phyloP scores from a whole-genome alignment of 1,140 invertebrate genomes.

The Calliopsis andreniformis region DNA sequence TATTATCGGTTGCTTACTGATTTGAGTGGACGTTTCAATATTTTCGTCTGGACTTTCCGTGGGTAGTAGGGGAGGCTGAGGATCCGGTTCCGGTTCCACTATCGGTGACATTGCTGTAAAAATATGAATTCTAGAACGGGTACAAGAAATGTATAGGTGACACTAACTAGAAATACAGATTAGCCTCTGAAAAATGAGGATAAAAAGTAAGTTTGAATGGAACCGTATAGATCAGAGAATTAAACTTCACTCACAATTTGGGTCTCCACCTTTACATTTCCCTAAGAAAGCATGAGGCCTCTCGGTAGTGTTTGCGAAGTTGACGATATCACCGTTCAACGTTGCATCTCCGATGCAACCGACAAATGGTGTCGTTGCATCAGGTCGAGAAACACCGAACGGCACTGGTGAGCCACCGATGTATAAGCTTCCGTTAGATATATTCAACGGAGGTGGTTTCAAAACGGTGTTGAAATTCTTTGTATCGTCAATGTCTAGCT shows the following conservation, averaged over 20 bases:
- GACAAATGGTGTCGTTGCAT: conserved; percentile 83
- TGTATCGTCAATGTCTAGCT: conserved; percentile 93
- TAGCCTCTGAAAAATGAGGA: too few relatives aligned
- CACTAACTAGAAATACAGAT: too few relatives aligned
- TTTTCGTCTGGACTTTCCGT: conserved; percentile 61
- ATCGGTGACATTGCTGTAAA: conserved; percentile 41
- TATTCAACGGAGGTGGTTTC: conserved; percentile 83
- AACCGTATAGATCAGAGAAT: too few relatives aligned
- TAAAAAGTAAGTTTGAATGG: not conserved
- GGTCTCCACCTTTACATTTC: conserved; percentile 81
- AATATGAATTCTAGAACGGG: too few relatives aligned
- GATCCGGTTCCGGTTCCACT: conserved; percentile 45
- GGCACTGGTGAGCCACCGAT: conserved; percentile 91
- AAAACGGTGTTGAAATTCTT: conserved; percentile 83
- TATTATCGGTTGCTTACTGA: conserved; percentile 58
- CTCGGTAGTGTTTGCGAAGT: conserved; percentile 89
- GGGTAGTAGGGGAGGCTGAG: conserved; percentile 56
- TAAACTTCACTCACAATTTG: conserved; percentile 34
- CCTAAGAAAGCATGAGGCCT: conserved; percentile 85
- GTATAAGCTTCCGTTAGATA: conserved; percentile 87
- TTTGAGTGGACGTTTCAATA: conserved; percentile 64
- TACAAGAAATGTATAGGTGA: not conserved
- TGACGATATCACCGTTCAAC: conserved; percentile 89
- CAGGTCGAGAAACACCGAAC: conserved; percentile 78
- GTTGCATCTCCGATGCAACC: conserved; percentile 95